Conservation (phyloP, 2,888 invertebrate genomes). For the Myopa tessellatipennis region DNA sequence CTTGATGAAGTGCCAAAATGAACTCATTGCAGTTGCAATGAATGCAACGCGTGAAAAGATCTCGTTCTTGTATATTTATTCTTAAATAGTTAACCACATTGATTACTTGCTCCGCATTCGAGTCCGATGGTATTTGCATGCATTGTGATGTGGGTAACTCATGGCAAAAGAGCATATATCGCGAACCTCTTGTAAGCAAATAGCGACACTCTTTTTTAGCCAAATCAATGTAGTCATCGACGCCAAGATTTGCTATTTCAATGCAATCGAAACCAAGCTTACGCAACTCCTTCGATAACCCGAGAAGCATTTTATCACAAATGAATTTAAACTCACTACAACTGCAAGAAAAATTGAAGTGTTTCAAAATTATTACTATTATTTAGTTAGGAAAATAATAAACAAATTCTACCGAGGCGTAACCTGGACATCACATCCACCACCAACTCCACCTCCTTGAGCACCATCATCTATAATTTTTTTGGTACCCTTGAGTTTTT, state of each 20-base stretch:
- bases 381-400: constrained; percentile 18
- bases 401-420: constrained; percentile 23
- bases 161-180: constrained; percentile 44
- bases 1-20: constrained; percentile 45
- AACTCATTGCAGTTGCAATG: constrained; percentile 52
- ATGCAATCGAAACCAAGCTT: constrained; percentile 51
- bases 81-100: constrained; percentile 48
- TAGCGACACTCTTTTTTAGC: constrained; percentile 48
- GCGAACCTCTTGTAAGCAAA: constrained; percentile 48
- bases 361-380: neutral
- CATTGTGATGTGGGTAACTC: constrained; percentile 46
- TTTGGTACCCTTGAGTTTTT: neutral
- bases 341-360: constrained; percentile 31
- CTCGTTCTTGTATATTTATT: constrained; percentile 45
- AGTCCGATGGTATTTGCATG: constrained; percentile 48
- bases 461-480: constrained; percentile 7
- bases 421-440: neutral
- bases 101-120: constrained; percentile 48
- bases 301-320: constrained; percentile 49
- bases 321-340: constrained; percentile 45
- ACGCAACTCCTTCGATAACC: constrained; percentile 49
- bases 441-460: constrained; percentile 1
- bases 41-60: constrained; percentile 48
- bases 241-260: constrained; percentile 43
- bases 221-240: constrained; percentile 46